Evolutionary conservation across 2,888 invertebrate species (phyloP), one percentile per base, ranked within the genome.

Genomic region (Amphipyra tragopoginis): DNA sequence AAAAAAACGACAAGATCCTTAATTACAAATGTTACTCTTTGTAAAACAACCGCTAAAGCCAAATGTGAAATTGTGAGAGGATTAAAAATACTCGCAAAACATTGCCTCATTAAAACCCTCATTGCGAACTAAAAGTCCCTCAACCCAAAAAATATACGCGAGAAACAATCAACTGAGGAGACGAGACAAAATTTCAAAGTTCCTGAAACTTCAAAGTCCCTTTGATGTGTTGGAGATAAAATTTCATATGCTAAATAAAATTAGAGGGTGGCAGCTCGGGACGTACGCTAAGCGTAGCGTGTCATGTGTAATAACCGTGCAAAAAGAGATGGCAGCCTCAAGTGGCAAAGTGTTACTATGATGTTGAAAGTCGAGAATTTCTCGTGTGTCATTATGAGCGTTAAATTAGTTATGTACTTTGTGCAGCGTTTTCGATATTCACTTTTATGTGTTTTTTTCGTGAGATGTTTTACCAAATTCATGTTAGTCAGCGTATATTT

Each of bases 171-270:
- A 72, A 65, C 65, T 60, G 44, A 60, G 70, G 73, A 68, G 81
- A 76, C 59, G 67, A 72, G 77, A 78, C 75, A 64, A 70, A 77
- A 64, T 67, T 76, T 78, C 70, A 73, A 79, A 83, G 76, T 80
- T 72, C 68, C 68, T 69, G 73, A 71, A 81, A 85, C 77, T 81
- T 86, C 85, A 87, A 87, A 86, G 86, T 79, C 77, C 54, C 86
- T 89, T 89, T 90, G 87, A 89, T 87, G 87, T 88, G 82, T 80
- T 64, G 71, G 73, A 86, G 87, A 88, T 89, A 87, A 86, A 87
- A 88, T 89, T 88, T 89, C 88, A 86, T 83, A 88, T 86, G 86
- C 84, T 86, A 89, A 89, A 89, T 88, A 86, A 90, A 88, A 90
- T 90, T 88, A 89, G 83, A 87, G 85, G 80, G 83, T 60, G 72